Conservation (phyloP, 2,113 vertebrate genomes). For the Hydrochoerus hydrochaeris region DNA sequence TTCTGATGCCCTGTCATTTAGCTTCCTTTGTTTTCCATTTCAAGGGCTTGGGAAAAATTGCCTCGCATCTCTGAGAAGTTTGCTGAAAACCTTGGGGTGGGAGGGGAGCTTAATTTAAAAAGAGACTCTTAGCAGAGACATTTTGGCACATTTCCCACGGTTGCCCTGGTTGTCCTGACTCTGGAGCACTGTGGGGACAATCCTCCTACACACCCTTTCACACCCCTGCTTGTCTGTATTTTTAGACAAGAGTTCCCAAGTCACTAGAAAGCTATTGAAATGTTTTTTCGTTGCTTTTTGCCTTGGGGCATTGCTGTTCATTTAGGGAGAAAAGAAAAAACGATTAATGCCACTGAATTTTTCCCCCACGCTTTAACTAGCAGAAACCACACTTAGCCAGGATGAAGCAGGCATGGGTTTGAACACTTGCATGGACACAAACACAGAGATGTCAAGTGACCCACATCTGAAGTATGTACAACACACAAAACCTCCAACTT, state of each 20-base stretch:
- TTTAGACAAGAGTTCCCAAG: slow-evolving; percentile 71
- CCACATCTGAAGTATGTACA: background rate
- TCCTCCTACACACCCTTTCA: slow-evolving; percentile 63
- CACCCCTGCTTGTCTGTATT: slow-evolving; percentile 64
- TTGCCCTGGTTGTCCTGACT: slow-evolving; percentile 53
- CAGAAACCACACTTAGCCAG: background rate
- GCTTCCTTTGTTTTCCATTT: slow-evolving; percentile 68
- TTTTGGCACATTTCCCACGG: slow-evolving; percentile 46
- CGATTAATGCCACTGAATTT: slow-evolving; percentile 63
- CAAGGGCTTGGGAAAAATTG: slow-evolving; percentile 62
- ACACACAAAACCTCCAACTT: background rate
- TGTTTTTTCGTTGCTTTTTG: slow-evolving; percentile 64
- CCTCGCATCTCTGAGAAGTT: slow-evolving; percentile 51
- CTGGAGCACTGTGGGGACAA: slow-evolving; percentile 54
- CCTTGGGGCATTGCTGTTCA: slow-evolving; percentile 63
- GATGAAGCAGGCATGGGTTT: background rate
- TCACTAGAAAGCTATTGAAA: slow-evolving; percentile 66
- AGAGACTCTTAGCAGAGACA: slow-evolving; percentile 56
- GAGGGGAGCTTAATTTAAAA: slow-evolving; percentile 58
- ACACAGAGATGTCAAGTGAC: background rate
- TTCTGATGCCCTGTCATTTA: slow-evolving; percentile 64
- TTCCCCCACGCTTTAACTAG: background rate
- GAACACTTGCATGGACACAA: background rate
- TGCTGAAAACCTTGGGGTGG: slow-evolving; percentile 34
- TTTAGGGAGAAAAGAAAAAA: slow-evolving; percentile 32